Base-by-base conservation (phyloP, 2,888 invertebrate genomes). In the Caenorhabditis sp. region DNA sequence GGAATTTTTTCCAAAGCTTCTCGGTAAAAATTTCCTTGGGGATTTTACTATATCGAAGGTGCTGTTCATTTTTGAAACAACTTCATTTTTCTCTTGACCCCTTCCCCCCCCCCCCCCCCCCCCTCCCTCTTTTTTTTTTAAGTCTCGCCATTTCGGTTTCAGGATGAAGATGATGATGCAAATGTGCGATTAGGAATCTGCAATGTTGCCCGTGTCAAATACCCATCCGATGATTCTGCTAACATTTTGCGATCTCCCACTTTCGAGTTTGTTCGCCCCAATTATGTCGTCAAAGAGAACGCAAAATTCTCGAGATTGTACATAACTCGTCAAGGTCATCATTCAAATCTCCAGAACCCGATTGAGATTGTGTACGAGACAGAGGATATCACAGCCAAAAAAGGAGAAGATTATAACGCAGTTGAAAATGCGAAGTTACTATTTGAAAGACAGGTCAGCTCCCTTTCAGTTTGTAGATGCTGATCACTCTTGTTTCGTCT, bases 301-400 rank as follows among this genome's bases (percentile, higher is more conserved):
- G 60, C 62, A 6, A 77, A 76, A 53, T 66, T 61, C 57, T 77
- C 73, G 0, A 77, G 83, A 19, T 49, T 77, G 4, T 78, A 65
- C 57, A 69, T 82, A 24, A 63, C 72, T 0, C 63, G 76, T 37
- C 37, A 70, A 24, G 81, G 80, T 8, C 10, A 6, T 10, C 21
- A 1, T 6, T 6, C 21, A 4, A 65, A 66, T 23, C 58, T 62
- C 53, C 67, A 67, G n/a, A 58, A 62, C n/a, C 36, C 60, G 1
- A 54, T 68, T 19, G 54, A 36, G 5, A 89, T 91, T 2, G 88
- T 88, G 57, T 91, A 90, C 90, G 88, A 88, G 75, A 91, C 91
- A 0, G 89, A 90, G 69, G 91, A 91, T 83, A 89, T 91, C 66
- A 89, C 90, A 10, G 91, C 91, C 1, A 88, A 89, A 51, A 88